Conservation (phyloP, 2,113 vertebrate genomes). For the Tragulus kanchil region DNA sequence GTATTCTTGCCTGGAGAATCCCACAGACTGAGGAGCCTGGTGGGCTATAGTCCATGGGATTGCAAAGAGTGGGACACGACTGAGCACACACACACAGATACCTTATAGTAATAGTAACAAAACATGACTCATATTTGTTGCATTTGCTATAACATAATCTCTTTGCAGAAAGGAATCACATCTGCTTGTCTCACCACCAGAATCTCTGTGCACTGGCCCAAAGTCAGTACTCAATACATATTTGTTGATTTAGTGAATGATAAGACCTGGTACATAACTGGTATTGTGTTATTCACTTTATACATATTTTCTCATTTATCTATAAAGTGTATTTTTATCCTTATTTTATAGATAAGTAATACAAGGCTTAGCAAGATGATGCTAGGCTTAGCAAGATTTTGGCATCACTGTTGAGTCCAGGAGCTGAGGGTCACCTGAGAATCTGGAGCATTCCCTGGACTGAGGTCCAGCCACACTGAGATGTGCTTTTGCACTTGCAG, state of each 20-base stretch:
- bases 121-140: neutral
- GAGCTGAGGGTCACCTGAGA: accelerated
- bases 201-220: neutral
- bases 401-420: neutral
- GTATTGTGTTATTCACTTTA: neutral
- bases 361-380: neutral
- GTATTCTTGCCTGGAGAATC: too few relatives aligned
- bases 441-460: too few relatives aligned
- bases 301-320: neutral
- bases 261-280: neutral
- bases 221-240: neutral
- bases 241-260: neutral
- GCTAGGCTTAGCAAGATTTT: neutral
- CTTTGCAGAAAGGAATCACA: neutral
- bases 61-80: too few relatives aligned
- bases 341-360: neutral
- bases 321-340: neutral
- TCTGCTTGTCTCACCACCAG: neutral
- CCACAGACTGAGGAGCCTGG: too few relatives aligned
- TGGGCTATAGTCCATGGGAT: too few relatives aligned
- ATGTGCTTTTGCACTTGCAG: neutral
- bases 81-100: too few relatives aligned
- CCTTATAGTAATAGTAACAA: neutral
- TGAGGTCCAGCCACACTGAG: neutral
- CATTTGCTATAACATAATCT: neutral